Percentiles rank a stretch among this genome's conserved stretches.
Conservation (phyloP, 2,888 invertebrate genomes). For the Metalampra italica region DNA sequence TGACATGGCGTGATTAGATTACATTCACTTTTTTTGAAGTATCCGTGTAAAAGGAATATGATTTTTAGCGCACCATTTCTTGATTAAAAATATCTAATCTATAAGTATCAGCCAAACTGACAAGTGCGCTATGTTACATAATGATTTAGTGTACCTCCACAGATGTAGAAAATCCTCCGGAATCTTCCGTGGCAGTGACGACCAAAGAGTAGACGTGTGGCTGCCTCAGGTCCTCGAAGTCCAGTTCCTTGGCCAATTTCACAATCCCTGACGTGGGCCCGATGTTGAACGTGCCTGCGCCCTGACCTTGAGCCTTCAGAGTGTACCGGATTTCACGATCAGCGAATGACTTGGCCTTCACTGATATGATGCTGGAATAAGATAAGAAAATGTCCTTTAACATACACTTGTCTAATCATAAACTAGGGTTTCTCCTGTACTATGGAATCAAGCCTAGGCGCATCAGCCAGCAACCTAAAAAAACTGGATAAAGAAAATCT, state of each 20-base stretch:
- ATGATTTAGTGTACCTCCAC: constrained; percentile 84
- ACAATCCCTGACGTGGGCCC: constrained; percentile 96
- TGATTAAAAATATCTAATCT: too few species aligned
- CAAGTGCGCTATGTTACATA: too few species aligned
- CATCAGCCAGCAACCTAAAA: too few species aligned
- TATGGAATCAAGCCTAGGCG: too few species aligned
- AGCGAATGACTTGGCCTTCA: constrained; percentile 98
- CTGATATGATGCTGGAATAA: constrained; percentile 92
- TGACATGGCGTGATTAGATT: too few species aligned
- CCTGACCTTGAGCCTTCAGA: constrained; percentile 94
- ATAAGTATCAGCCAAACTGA: too few species aligned
- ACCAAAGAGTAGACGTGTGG: constrained; percentile 95
- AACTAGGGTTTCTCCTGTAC: too few species aligned
- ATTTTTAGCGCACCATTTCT: too few species aligned
- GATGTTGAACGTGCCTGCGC: constrained; percentile 96
- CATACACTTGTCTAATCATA: too few species aligned
- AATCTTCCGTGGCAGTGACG: constrained; percentile 97
- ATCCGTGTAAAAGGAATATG: too few species aligned
- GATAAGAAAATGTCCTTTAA: neutral
- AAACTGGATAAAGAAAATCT: too few species aligned
- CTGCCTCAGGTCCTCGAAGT: constrained; percentile 97
- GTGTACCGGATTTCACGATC: constrained; percentile 98
- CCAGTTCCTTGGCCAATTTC: constrained; percentile 95
- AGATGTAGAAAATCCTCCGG: constrained; percentile 97
- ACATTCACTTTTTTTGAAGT: too few species aligned